Evolutionary conservation across 2,888 invertebrate species (phyloP).

Genomic region (Deroplatys truncata): DNA sequence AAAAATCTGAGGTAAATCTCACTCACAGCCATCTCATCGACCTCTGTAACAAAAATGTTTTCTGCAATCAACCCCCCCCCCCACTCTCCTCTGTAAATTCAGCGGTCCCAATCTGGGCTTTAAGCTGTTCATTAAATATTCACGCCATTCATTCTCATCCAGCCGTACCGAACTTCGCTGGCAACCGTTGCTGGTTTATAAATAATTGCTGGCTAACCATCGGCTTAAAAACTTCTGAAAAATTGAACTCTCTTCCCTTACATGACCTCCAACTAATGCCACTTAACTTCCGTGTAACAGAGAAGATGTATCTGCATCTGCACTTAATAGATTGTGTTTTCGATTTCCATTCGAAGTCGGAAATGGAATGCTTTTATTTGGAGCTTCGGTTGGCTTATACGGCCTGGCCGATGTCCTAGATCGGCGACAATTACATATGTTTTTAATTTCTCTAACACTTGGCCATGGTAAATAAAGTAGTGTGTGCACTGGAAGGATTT

Average conservation of each 20-base stretch:
- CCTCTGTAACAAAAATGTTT: background rate
- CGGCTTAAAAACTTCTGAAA: background rate
- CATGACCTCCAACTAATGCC: background rate
- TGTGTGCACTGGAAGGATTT: too few relatives aligned
- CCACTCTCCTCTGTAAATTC: background rate
- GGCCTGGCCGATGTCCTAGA: too few relatives aligned
- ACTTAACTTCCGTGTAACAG: background rate
- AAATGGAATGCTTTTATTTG: too few relatives aligned
- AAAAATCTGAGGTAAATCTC: background rate
- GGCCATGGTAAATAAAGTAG: too few relatives aligned
- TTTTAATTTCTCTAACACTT: too few relatives aligned
- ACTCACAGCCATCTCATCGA: background rate
- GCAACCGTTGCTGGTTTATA: background rate
- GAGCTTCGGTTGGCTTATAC: too few relatives aligned
- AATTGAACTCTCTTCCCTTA: background rate
- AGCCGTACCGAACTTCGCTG: background rate
- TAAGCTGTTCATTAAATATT: background rate
- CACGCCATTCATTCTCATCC: background rate
- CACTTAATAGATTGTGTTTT: too few relatives aligned
- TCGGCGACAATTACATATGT: too few relatives aligned
- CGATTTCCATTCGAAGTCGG: too few relatives aligned
- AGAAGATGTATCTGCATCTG: too few relatives aligned
- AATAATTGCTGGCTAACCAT: too few relatives aligned
- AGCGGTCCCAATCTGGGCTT: background rate
- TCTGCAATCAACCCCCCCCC: background rate